These are phyloP conservation scores for Lutraria rhynchaena DNA, from an alignment of 1,140 invertebrate species.

Conservation along the genomic window DNA sequence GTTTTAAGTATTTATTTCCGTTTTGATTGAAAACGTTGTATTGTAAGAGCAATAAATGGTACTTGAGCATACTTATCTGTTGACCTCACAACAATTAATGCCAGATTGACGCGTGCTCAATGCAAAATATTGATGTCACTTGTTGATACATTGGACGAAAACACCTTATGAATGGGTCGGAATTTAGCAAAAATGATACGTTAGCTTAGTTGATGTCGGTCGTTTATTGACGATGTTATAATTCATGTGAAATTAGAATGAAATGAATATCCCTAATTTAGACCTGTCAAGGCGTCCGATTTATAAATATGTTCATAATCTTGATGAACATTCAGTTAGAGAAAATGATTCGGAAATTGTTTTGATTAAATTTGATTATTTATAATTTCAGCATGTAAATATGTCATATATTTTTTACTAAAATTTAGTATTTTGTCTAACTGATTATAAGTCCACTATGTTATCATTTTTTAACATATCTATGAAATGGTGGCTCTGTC, in stretches of 20 bases:
- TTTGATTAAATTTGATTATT: background rate
- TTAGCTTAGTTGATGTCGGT: slow-evolving; percentile 1
- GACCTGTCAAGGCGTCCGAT: background rate
- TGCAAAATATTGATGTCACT: background rate
- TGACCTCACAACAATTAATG: background rate
- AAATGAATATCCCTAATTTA: background rate
- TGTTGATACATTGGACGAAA: background rate
- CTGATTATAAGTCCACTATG: too few relatives aligned
- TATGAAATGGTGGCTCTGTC: too few relatives aligned
- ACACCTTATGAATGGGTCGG: background rate
- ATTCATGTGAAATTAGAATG: background rate
- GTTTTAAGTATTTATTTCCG: slow-evolving; percentile 36
- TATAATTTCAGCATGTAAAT: too few relatives aligned
- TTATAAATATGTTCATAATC: background rate
- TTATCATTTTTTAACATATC: too few relatives aligned
- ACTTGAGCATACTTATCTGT: background rate
- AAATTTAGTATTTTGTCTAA: too few relatives aligned
- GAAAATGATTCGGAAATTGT: background rate
- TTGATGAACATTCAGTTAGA: background rate
- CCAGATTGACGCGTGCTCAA: background rate
- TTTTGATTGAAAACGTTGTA: background rate
- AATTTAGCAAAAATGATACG: background rate
- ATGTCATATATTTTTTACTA: too few relatives aligned
- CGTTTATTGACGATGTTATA: background rate
- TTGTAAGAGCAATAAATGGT: background rate